Conservation (phyloP, 2,797 vertebrate species). For the Smutsia gigantea region DNA sequence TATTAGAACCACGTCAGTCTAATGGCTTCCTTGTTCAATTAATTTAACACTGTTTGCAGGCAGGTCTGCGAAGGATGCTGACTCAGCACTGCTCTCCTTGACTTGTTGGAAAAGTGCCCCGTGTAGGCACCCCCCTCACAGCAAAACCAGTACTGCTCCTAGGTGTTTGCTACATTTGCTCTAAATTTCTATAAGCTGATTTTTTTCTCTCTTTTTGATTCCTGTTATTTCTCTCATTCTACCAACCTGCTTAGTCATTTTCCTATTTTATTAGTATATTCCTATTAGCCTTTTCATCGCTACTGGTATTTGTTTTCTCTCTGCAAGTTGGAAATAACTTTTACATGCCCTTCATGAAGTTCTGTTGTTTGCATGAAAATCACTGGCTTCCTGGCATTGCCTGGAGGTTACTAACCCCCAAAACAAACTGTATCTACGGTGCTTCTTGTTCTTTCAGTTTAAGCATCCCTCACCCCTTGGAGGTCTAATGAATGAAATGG, state of each 20-base stretch:
- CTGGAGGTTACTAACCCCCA: not conserved
- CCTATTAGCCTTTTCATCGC: not conserved
- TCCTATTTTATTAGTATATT: not conserved
- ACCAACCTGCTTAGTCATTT: not conserved
- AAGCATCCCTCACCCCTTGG: not conserved
- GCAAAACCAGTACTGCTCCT: not conserved
- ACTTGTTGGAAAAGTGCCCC: not conserved
- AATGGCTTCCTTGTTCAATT: too few relatives aligned
- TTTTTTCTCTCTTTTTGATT: not conserved
- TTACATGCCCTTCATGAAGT: not conserved
- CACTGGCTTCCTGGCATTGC: not conserved
- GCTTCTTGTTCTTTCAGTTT: not conserved
- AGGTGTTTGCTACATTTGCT: not conserved
- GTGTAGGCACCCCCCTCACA: not conserved
- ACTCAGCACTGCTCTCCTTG: not conserved
- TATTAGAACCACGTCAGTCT: not conserved
- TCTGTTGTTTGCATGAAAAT: constrained; percentile 22
- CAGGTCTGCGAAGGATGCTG: not conserved
- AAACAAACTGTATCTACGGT: not conserved
- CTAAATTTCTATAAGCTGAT: not conserved
- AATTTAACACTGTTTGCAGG: not conserved
- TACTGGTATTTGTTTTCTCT: not conserved
- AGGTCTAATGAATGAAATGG: not conserved
- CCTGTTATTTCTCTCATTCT: not conserved
- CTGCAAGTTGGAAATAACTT: not conserved